Percentiles rank a stretch among this genome's conserved stretches.
Conservation (phyloP, 2,113 vertebrate species). For the Labrus mixtus region DNA sequence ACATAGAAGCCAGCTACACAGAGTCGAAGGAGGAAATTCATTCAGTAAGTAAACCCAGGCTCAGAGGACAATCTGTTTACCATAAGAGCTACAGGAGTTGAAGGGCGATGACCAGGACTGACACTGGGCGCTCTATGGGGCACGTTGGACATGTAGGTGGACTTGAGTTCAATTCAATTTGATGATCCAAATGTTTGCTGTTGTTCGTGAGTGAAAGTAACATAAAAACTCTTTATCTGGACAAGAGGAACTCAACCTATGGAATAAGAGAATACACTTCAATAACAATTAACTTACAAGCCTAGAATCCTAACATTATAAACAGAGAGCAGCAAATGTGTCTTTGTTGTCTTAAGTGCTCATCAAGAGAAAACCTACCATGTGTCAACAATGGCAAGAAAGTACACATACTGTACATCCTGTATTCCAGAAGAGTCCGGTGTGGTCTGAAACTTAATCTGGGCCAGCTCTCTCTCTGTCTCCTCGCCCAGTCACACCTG, state of each 20-base stretch:
- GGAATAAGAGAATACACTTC: constrained; percentile 44
- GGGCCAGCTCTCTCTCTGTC: constrained; percentile 26
- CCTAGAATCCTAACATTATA: constrained; percentile 38
- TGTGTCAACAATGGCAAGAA: constrained; percentile 22
- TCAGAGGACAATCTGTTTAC: constrained; percentile 27
- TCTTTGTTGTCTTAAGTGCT: constrained; percentile 49
- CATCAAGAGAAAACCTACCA: constrained; percentile 11
- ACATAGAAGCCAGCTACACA: constrained; percentile 23
- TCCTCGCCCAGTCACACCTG: constrained; percentile 2
- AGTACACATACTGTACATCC: constrained; percentile 46
- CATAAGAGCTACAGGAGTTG: constrained; percentile 33
- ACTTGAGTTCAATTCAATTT: constrained; percentile 17
- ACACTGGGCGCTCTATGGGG: constrained; percentile 11
- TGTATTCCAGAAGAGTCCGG: constrained; percentile 23
- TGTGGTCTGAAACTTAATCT: constrained; percentile 20
- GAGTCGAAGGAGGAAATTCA: constrained; percentile 24
- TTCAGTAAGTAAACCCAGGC: constrained; percentile 37
- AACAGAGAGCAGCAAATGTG: constrained; percentile 54
- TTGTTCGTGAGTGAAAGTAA: constrained; percentile 4
- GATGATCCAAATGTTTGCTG: constrained; percentile 8
- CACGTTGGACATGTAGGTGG: background rate
- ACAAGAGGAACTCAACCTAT: constrained; percentile 38
- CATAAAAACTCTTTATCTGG: constrained; percentile 10
- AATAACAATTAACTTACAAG: constrained; percentile 41
- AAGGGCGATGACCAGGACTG: background rate